A percentile compares a stretch with the other conserved stretches of the same genome.
These are phyloP conservation scores for Alentia gelatinosa DNA, from an alignment of 2,888 invertebrate species.

Conservation along the genomic window DNA sequence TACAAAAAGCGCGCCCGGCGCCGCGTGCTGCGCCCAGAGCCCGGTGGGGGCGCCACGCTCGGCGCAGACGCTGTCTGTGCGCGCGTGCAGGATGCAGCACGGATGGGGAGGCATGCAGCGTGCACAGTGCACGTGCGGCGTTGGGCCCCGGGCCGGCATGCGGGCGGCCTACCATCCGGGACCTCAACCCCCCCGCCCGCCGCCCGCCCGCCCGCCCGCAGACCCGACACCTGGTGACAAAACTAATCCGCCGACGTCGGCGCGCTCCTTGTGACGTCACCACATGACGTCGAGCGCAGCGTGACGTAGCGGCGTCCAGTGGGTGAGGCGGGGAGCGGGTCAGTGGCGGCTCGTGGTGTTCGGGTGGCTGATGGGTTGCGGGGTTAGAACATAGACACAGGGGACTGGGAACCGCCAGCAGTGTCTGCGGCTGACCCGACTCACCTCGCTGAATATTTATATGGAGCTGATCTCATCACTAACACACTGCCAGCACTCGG, in stretches of 20 bases:
- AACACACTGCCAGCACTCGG: not conserved
- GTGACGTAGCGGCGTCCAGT: conserved; percentile 11
- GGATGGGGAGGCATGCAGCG: not conserved
- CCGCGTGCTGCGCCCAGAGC: not conserved
- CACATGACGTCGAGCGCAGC: not conserved
- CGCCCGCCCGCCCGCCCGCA: not conserved
- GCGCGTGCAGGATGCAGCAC: not conserved
- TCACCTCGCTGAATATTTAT: not conserved
- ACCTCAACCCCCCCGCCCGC: not conserved
- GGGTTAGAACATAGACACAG: no score
- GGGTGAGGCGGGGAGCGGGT: no score
- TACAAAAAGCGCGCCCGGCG: not conserved
- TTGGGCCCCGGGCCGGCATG: not conserved
- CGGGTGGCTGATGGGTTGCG: no score
- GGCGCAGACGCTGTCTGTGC: not conserved
- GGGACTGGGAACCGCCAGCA: not conserved
- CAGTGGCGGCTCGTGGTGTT: no score
- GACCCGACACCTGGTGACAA: not conserved
- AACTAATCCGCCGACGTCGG: not conserved
- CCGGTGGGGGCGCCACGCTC: not conserved
- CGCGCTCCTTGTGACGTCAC: not conserved
- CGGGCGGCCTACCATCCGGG: not conserved
- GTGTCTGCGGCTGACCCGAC: not conserved
- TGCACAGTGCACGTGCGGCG: not conserved
- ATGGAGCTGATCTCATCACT: not conserved